Base-by-base conservation (phyloP, 2,113 vertebrate genomes). In the Erythrocercus mccallii region DNA sequence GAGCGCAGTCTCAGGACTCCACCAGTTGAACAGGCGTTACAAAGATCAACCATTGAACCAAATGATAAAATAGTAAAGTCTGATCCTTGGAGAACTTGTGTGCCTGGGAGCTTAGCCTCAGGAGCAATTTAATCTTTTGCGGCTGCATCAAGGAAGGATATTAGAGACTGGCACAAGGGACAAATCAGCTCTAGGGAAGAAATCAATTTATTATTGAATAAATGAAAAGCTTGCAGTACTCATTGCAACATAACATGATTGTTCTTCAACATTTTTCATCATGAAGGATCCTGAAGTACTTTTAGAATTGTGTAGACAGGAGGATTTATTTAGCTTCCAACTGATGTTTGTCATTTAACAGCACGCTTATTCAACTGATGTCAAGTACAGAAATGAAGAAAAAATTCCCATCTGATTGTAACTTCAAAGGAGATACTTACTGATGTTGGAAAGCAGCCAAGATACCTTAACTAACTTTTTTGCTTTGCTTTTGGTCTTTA, bases 141-240 rank as follows among this genome's bases (percentile, higher is more conserved):
- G 77, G 54, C 50, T 88, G 21, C 44, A 50, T 85, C 38, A 64
- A 69, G 71, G 57, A 85, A 80, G 21, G 56, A 91, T 96, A 74
- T 89, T n/a, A 8, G 73, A 87, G 57, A 56, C 20, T 66, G 78
- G 38, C 54, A 79, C 51, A 77, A 70, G 70, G 81, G 73, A 77
- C 65, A 87, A 92, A 65, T 90, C 74, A 47, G 47, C 77, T 92
- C 24, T n/a, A 61, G 31, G 71, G 35, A 92, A 89, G 86, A 85
- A 90, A 94, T 88, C 50, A 77, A 72, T 96, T 94, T 92, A 83
- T 92, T 91, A 82, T 64, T 70, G 74, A 86, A 88, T 85, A 94
- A 95, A 95, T 94, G 8, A 73, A 80, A 94, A 86, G 64, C 89
- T 45, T 87, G 31, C 48, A 53, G 76, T 88, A 30, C 22, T 92